Conservation (phyloP, 1,140 invertebrate species). For the Aphelenchoides besseyi region DNA sequence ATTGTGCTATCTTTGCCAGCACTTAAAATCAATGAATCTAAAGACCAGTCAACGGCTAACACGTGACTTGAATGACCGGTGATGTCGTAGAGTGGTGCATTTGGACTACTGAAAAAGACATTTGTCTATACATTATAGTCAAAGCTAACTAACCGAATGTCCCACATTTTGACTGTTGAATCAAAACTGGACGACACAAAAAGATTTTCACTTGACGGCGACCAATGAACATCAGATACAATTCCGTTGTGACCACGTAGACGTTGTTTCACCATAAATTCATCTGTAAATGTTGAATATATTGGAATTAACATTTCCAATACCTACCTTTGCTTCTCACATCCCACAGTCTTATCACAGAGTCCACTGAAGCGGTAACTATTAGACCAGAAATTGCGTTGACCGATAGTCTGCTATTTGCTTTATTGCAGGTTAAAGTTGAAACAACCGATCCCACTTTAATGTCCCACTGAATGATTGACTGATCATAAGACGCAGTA, state of each 20-base stretch:
- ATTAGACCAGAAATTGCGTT: slow-evolving; percentile 74
- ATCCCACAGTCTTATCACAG: slow-evolving; percentile 84
- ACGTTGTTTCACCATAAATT: slow-evolving; percentile 77
- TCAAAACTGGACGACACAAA: slow-evolving; percentile 93
- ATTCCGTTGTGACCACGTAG: slow-evolving; percentile 86
- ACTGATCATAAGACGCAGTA: slow-evolving; percentile 89
- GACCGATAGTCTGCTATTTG: slow-evolving; percentile 81
- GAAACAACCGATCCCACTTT: slow-evolving; percentile 65
- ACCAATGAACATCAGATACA: slow-evolving; percentile 86
- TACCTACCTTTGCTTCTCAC: slow-evolving; percentile 69
- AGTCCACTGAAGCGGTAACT: slow-evolving; percentile 82
- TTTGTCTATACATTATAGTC: slow-evolving; percentile 26
- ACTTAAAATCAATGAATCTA: slow-evolving; percentile 78
- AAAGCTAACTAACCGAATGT: slow-evolving; percentile 70
- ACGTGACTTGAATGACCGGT: slow-evolving; percentile 90
- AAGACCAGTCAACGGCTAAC: slow-evolving; percentile 86
- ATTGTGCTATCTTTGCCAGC: slow-evolving; percentile 88
- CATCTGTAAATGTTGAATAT: slow-evolving; percentile 69
- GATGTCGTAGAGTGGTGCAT: slow-evolving; percentile 85
- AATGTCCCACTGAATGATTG: slow-evolving; percentile 87
- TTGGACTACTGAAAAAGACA: slow-evolving; percentile 71
- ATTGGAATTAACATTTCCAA: slow-evolving; percentile 8
- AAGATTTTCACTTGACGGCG: slow-evolving; percentile 75
- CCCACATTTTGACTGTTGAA: slow-evolving; percentile 87
- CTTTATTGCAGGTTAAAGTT: slow-evolving; percentile 74